These are phyloP conservation scores for Limanda limanda DNA, from an alignment of 2,113 vertebrate genomes.

Conservation along the genomic window DNA sequence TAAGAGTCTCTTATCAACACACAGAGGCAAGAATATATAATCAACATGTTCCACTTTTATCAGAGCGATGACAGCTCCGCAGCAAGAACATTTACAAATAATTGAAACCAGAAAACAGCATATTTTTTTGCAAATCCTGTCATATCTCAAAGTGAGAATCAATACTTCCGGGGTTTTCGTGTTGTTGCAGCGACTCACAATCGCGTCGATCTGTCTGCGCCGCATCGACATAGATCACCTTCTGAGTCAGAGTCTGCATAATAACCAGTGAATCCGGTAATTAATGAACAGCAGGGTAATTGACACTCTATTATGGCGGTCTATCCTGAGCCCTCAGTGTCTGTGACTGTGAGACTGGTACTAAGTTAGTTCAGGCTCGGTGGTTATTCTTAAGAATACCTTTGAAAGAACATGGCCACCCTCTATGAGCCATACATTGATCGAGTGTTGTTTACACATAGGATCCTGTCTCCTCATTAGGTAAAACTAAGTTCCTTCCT, in stretches of 20 bases:
- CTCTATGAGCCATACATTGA: too few relatives aligned
- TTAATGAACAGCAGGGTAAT: constrained; percentile 42
- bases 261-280: constrained; percentile 31
- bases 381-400: constrained; percentile 30
- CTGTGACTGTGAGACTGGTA: constrained; percentile 7
- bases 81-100: not conserved
- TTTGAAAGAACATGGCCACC: constrained; percentile 28
- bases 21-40: constrained; percentile 22
- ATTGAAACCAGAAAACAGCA: constrained; percentile 15
- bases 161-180: constrained; percentile 27
- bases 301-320: constrained; percentile 37
- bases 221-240: constrained; percentile 14
- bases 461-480: constrained; percentile 52
- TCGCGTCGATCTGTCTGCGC: constrained; percentile 14
- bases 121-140: constrained; percentile 24
- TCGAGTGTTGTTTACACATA: constrained; percentile 31
- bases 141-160: constrained; percentile 37
- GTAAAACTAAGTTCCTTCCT: constrained; percentile 35
- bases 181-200: constrained; percentile 25
- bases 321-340: constrained; percentile 27
- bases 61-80: not conserved
- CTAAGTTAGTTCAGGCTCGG: constrained; percentile 34
- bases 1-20: constrained; percentile 11
- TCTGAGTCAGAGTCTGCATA: constrained; percentile 34
- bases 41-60: constrained; percentile 13